Evolutionary conservation across 1,140 invertebrate species (phyloP).

Genomic region (Drosophila biarmipes): DNA sequence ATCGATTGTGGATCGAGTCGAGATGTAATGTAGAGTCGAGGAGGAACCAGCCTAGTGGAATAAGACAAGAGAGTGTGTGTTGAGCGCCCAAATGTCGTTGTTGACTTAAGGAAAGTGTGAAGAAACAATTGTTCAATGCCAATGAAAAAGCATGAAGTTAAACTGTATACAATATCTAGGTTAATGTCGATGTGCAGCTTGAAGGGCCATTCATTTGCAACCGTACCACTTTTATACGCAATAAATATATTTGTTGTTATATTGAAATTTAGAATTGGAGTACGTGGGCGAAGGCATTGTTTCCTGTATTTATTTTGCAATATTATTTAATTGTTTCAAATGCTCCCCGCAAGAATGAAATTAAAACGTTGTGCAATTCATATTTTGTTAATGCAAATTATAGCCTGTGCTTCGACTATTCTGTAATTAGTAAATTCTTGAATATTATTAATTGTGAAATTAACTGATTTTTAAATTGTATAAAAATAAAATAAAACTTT

Average conservation of each 20-base stretch:
- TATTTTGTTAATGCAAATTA: slow-evolving; percentile 59
- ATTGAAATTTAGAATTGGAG: slow-evolving; percentile 42
- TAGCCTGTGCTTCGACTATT: slow-evolving; percentile 57
- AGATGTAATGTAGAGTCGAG: slow-evolving; percentile 27
- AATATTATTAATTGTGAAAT: slow-evolving; percentile 67
- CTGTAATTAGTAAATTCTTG: slow-evolving; percentile 71
- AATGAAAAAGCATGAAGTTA: slow-evolving; percentile 59
- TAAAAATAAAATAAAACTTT: slow-evolving; percentile 65
- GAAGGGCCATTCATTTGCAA: slow-evolving; percentile 45
- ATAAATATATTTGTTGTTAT: slow-evolving; percentile 39
- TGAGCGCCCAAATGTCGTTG: slow-evolving; percentile 45
- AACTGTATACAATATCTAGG: slow-evolving; percentile 61
- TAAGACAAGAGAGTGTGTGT: slow-evolving; percentile 59
- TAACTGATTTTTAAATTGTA: slow-evolving; percentile 58
- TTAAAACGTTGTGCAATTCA: slow-evolving; percentile 61
- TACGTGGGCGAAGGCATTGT: slow-evolving; percentile 43
- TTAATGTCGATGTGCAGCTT: slow-evolving; percentile 61
- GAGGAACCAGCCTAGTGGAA: slow-evolving; percentile 48
- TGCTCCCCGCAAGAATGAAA: slow-evolving; percentile 49
- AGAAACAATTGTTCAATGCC: slow-evolving; percentile 62
- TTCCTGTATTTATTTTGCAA: slow-evolving; percentile 68
- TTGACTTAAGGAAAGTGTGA: slow-evolving; percentile 72
- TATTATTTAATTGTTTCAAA: slow-evolving; percentile 51
- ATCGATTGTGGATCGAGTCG: slow-evolving; percentile 61
- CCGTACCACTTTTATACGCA: slow-evolving; percentile 68